phyloP scores from a whole-genome alignment of 2,888 invertebrate species.

The Tethea ocularis region DNA sequence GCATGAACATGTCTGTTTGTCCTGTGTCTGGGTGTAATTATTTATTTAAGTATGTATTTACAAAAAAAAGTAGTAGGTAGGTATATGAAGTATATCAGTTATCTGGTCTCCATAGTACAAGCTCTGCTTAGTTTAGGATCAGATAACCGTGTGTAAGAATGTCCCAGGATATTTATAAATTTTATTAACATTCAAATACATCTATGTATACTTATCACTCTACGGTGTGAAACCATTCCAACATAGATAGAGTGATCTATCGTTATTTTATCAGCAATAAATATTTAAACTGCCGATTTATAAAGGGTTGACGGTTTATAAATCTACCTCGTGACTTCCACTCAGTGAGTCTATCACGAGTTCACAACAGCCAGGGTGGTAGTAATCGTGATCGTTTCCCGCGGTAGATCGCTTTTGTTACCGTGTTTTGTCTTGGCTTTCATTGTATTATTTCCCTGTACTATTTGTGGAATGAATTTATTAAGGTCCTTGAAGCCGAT shows the following conservation, averaged over 20 bases:
- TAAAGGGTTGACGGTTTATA: conserved; percentile 62
- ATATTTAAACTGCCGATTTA: conserved; percentile 62
- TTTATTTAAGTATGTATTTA: too few relatives aligned
- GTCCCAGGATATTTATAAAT: too few relatives aligned
- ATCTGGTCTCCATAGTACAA: too few relatives aligned
- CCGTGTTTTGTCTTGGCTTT: conserved; percentile 43
- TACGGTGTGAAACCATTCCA: conserved; percentile 11
- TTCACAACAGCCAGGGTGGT: conserved; percentile 22
- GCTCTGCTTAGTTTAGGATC: too few relatives aligned
- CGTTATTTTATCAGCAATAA: conserved; percentile 55
- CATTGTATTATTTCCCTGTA: conserved; percentile 45
- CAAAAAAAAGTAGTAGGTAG: too few relatives aligned
- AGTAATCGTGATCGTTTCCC: conserved; percentile 40
- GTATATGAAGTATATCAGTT: too few relatives aligned
- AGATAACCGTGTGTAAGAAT: too few relatives aligned
- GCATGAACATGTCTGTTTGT: too few relatives aligned
- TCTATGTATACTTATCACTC: neutral
- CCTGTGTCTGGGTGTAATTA: too few relatives aligned
- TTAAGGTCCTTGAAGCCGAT: conserved; percentile 35
- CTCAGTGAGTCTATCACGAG: conserved; percentile 60
- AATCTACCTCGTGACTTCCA: conserved; percentile 70
- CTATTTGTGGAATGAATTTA: conserved; percentile 60
- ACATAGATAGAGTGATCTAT: conserved; percentile 38
- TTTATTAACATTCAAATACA: too few relatives aligned
- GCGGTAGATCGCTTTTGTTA: conserved; percentile 42